Percentiles rank a stretch among this genome's conserved stretches.
These are phyloP conservation scores for Furcifer pardalis DNA, from an alignment of 2,797 vertebrate genomes.

Conservation along the genomic window DNA sequence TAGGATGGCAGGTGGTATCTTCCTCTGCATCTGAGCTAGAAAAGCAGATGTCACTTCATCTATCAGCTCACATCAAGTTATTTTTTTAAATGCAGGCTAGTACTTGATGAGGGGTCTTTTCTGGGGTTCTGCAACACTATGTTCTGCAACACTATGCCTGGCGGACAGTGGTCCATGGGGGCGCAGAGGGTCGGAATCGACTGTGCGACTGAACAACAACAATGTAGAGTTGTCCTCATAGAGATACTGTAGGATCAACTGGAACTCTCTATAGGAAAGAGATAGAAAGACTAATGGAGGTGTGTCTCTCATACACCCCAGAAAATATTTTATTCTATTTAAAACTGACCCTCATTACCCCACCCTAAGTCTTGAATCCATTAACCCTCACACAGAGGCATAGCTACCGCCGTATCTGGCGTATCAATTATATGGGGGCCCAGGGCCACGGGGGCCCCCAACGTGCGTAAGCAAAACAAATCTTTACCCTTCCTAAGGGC, in stretches of 20 bases:
- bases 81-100: not conserved
- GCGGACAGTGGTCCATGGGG: too few relatives aligned
- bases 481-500: too few relatives aligned
- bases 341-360: not conserved
- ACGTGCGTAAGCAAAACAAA: too few relatives aligned
- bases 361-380: not conserved
- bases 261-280: not conserved
- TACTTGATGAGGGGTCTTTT: not conserved
- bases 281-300: not conserved
- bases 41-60: too few relatives aligned
- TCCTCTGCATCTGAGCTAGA: not conserved
- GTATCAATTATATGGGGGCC: too few relatives aligned
- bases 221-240: not conserved
- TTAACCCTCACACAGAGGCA: too few relatives aligned
- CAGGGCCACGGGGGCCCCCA: too few relatives aligned
- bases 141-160: too few relatives aligned
- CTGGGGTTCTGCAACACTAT: not conserved
- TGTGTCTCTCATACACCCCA: not conserved
- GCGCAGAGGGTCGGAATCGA: too few relatives aligned
- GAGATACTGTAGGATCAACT: not conserved
- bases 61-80: too few relatives aligned
- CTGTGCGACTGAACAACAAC: too few relatives aligned
- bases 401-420: too few relatives aligned
- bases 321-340: not conserved
- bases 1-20: not conserved